Percentiles rank a stretch among this genome's conserved stretches.
These are phyloP conservation scores for Dipodomys ordii DNA, from an alignment of 2,113 vertebrate species.

Conservation along the genomic window DNA sequence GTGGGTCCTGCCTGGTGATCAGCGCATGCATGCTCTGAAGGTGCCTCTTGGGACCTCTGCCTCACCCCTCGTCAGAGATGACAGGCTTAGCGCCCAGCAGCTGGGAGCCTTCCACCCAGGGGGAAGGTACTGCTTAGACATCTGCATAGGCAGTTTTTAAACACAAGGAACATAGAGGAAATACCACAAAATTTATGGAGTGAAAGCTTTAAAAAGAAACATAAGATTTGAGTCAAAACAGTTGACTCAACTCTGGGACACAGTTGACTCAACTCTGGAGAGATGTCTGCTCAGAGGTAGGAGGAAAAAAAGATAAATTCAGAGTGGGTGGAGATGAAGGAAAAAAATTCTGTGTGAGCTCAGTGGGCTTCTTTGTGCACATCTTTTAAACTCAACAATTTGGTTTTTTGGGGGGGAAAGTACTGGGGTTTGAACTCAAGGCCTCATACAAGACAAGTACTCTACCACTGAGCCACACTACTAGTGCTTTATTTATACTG, in stretches of 20 bases:
- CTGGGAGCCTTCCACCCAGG: slow-evolving; percentile 47
- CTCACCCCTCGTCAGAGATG: background rate
- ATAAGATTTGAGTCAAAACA: slow-evolving; percentile 67
- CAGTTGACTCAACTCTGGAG: slow-evolving; percentile 62
- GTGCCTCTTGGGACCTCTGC: background rate
- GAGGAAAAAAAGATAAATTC: background rate
- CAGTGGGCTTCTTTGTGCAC: fast-evolving
- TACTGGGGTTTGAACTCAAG: too few relatives aligned
- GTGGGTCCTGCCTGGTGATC: background rate
- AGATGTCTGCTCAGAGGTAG: slow-evolving; percentile 20
- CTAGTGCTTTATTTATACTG: too few relatives aligned
- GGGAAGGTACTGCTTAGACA: background rate
- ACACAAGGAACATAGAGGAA: slow-evolving; percentile 70
- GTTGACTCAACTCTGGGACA: slow-evolving; percentile 59
- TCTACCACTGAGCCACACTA: too few relatives aligned
- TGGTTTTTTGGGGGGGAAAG: too few relatives aligned
- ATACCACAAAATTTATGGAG: slow-evolving; percentile 74
- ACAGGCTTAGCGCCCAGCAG: background rate
- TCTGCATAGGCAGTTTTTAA: slow-evolving; percentile 56
- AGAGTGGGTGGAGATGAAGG: background rate
- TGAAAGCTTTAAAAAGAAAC: slow-evolving; percentile 74
- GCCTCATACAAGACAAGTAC: too few relatives aligned
- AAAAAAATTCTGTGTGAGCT: background rate
- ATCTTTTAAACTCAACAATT: background rate
- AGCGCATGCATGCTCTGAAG: background rate